Evolutionary conservation across 2,113 vertebrate species (phyloP).

Genomic region (Xyliphius kryptos): DNA sequence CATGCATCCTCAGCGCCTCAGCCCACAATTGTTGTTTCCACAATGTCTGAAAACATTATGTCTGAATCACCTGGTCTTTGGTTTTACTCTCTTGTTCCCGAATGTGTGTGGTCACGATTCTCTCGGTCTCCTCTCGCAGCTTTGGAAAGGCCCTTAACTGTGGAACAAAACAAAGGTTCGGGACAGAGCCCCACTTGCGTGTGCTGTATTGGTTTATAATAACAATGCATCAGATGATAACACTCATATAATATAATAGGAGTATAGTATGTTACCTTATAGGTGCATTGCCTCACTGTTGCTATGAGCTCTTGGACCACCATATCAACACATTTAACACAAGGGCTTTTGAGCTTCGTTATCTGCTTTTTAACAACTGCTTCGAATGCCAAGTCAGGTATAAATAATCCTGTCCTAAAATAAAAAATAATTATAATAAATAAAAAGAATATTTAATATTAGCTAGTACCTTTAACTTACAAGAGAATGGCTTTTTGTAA

Average conservation of each 20-base stretch:
- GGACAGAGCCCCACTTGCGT: slow-evolving; percentile 48
- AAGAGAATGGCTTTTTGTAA: too few species aligned
- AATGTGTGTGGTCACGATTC: slow-evolving; percentile 81
- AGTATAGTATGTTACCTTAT: too few species aligned
- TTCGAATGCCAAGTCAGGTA: slow-evolving; percentile 90
- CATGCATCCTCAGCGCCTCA: too few species aligned
- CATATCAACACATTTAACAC: slow-evolving; percentile 84
- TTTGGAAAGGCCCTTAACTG: slow-evolving; percentile 83
- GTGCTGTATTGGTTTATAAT: background rate
- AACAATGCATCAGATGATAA: background rate
- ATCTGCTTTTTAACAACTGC: slow-evolving; percentile 93
- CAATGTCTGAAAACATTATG: too few species aligned
- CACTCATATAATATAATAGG: too few species aligned
- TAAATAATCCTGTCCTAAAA: slow-evolving; percentile 87
- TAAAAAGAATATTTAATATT: too few species aligned
- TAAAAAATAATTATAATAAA: too few species aligned
- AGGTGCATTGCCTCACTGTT: slow-evolving; percentile 82
- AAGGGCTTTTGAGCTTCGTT: slow-evolving; percentile 80
- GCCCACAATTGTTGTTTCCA: too few species aligned
- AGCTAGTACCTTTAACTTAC: too few species aligned
- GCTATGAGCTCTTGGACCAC: slow-evolving; percentile 83
- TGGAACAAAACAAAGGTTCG: slow-evolving; percentile 47
- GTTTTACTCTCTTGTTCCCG: slow-evolving; percentile 80
- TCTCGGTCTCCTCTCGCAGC: slow-evolving; percentile 82
- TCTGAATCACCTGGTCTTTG: slow-evolving; percentile 90